Percentiles rank a stretch among this genome's conserved stretches.
These are phyloP conservation scores for Neodon shergylaensis DNA, from an alignment of 2,113 vertebrate genomes.

Conservation along the genomic window DNA sequence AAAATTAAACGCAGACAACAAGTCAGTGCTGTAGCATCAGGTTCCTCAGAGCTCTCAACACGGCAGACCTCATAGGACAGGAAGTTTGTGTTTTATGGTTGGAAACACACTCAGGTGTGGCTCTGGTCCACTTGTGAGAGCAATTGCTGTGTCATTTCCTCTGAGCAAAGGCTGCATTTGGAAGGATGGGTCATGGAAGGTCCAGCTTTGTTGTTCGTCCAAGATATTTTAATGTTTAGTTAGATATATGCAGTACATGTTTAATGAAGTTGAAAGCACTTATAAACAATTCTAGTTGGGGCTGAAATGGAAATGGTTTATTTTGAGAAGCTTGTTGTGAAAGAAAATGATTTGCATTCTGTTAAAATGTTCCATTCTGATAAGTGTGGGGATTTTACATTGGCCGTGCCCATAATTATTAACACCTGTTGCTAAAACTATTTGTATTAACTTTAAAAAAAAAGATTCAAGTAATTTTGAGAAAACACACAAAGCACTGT, in stretches of 20 bases:
- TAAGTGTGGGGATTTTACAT: constrained; percentile 3
- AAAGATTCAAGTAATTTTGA: constrained; percentile 3
- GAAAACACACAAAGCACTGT: not conserved
- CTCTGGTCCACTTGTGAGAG: not conserved
- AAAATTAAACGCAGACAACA: not conserved
- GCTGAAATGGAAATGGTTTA: constrained; percentile 52
- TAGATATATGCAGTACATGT: not conserved
- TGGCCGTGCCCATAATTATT: constrained; percentile 35
- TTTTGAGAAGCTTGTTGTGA: constrained; percentile 44
- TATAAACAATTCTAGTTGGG: constrained; percentile 59
- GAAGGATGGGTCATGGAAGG: constrained; percentile 10
- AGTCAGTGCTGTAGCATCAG: not conserved
- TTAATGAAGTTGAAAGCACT: constrained; percentile 60
- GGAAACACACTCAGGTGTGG: constrained; percentile 45
- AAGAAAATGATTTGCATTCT: constrained; percentile 7
- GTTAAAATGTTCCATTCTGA: constrained; percentile 47
- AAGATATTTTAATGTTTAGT: constrained; percentile 61
- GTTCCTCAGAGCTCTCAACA: not conserved
- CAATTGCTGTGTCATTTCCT: constrained; percentile 53
- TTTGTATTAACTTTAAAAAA: not conserved
- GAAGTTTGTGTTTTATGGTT: constrained; percentile 51
- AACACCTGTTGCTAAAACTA: not conserved
- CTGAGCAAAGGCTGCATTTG: constrained; percentile 17
- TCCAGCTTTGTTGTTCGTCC: constrained; percentile 65
- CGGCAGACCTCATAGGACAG: not conserved